These are phyloP conservation scores for Neomorphus geoffroyi DNA, from an alignment of 2,797 vertebrate genomes.

Conservation along the genomic window DNA sequence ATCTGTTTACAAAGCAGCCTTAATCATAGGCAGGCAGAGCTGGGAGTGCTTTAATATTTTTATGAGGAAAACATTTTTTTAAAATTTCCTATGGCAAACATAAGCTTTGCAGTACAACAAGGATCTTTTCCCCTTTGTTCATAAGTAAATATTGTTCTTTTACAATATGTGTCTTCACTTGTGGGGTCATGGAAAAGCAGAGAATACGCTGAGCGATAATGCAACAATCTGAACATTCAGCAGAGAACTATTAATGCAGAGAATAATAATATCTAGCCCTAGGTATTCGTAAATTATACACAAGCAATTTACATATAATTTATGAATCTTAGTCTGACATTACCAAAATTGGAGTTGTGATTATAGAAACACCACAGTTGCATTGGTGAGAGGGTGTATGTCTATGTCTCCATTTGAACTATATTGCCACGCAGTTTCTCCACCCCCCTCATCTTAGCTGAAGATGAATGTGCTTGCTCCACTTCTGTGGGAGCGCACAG, in stretches of 20 bases:
- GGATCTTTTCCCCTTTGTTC: slow-evolving; percentile 2
- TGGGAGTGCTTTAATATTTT: slow-evolving; percentile 9
- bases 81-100: neutral
- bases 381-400: fast-evolving
- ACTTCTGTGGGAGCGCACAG: neutral
- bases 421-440: neutral
- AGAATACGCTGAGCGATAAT: neutral
- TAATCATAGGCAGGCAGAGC: neutral
- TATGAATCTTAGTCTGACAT: slow-evolving; percentile 34
- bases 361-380: neutral
- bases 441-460: neutral
- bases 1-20: slow-evolving; percentile 37
- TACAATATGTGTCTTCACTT: neutral
- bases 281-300: slow-evolving; percentile 62
- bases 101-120: slow-evolving; percentile 1
- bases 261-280: slow-evolving; percentile 63
- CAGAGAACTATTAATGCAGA: slow-evolving; percentile 35
- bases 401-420: neutral
- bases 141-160: slow-evolving; percentile 36
- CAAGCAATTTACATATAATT: slow-evolving; percentile 59
- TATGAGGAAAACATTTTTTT: neutral
- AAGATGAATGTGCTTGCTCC: neutral
- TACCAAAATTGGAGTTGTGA: slow-evolving; percentile 8
- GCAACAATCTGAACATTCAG: neutral
- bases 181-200: slow-evolving; percentile 18